These are phyloP conservation scores for Pelecanus crispus DNA, from an alignment of 2,113 vertebrate genomes.

Conservation along the genomic window DNA sequence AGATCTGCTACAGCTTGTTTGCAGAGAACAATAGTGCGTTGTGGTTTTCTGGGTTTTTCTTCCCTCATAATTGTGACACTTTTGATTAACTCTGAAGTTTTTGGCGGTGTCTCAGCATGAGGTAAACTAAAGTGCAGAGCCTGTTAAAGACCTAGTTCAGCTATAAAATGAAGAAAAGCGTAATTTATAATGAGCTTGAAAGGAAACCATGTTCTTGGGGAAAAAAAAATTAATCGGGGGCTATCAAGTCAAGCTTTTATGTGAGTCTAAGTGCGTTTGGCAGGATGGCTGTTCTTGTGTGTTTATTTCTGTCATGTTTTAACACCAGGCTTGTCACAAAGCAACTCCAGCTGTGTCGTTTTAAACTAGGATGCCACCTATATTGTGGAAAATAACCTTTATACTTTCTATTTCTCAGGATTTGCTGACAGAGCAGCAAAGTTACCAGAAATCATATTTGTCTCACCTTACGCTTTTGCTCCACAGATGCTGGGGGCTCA, in stretches of 20 bases:
- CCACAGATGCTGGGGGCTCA: constrained; percentile 52
- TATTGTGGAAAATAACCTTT: constrained; percentile 21
- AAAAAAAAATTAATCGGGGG: constrained; percentile 7
- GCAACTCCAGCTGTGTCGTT: not conserved
- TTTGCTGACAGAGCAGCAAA: constrained; percentile 15
- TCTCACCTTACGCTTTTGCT: constrained; percentile 49
- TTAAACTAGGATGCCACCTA: constrained; percentile 31
- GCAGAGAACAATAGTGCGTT: not conserved
- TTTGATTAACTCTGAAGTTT: not conserved
- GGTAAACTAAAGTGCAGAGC: not conserved
- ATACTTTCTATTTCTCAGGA: not conserved
- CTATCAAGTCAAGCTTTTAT: constrained; percentile 40
- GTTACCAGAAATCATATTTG: not conserved
- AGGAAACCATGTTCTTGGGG: not conserved
- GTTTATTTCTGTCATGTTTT: constrained; percentile 48
- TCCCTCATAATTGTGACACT: not conserved
- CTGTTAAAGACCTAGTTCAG: constrained; percentile 4
- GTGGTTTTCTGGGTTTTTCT: not conserved
- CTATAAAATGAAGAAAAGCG: constrained; percentile 22
- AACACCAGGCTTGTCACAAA: constrained; percentile 33
- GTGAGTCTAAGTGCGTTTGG: constrained; percentile 29
- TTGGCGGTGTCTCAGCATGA: not conserved
- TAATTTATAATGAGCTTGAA: constrained; percentile 54
- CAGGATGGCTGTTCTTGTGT: constrained; percentile 31
- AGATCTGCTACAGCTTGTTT: not conserved